A percentile compares a stretch with the other conserved stretches of the same genome.
Evolutionary conservation across 2,113 vertebrate genomes (phyloP).

Genomic region (Chrysemys picta): DNA sequence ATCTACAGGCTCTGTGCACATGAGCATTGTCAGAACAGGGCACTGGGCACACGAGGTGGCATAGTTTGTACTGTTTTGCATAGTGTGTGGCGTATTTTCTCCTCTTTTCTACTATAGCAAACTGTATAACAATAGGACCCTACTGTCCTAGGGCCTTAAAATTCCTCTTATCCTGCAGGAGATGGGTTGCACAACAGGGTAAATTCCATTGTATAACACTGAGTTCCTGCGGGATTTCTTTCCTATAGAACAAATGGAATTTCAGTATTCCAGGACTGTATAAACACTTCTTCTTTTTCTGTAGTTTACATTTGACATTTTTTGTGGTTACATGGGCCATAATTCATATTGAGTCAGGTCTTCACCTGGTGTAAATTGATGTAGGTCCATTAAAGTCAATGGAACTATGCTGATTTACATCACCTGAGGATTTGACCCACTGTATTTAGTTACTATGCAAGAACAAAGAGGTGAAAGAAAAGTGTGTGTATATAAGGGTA

Average conservation of each 20-base stretch:
- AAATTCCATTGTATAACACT: neutral
- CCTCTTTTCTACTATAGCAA: neutral
- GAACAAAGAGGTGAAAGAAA: neutral
- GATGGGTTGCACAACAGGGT: neutral
- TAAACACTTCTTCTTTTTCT: neutral
- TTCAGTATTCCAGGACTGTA: neutral
- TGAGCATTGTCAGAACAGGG: neutral
- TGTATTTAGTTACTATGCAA: rapidly evolving
- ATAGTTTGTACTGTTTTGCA: neutral
- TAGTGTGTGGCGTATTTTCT: neutral
- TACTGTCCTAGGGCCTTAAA: neutral
- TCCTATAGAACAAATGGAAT: neutral
- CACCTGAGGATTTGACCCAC: neutral
- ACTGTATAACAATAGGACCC: neutral
- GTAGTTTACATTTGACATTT: neutral
- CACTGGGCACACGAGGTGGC: neutral
- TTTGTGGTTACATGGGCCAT: neutral
- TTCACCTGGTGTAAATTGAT: neutral
- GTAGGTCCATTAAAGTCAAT: neutral
- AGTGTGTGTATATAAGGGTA: neutral
- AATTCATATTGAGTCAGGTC: neutral
- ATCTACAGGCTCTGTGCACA: neutral
- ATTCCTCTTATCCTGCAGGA: neutral
- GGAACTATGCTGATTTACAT: rapidly evolving
- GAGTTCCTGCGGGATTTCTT: neutral